These are phyloP conservation scores for Drosophila macrospina DNA, from an alignment of 2,888 invertebrate species.

Conservation along the genomic window DNA sequence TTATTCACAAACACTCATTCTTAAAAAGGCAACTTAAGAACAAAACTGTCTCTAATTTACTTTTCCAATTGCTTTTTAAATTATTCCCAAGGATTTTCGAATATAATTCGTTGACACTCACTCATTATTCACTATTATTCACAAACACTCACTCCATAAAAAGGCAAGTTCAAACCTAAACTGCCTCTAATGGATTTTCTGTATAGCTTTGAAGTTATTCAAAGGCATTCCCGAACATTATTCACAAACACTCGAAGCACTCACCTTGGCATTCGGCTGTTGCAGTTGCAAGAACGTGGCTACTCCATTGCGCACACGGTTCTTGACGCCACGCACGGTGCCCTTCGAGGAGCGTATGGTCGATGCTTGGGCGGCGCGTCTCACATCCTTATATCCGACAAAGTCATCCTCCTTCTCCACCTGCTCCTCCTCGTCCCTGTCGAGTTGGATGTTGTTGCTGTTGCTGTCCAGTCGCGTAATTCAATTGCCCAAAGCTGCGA, in stretches of 20 bases:
- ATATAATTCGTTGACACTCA: neutral
- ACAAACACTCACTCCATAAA: no score
- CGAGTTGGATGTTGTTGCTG: slow-evolving; percentile 8
- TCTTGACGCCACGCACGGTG: slow-evolving; percentile 96
- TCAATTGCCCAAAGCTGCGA: slow-evolving; percentile 64
- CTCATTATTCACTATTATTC: neutral
- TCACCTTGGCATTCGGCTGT: slow-evolving; percentile 91
- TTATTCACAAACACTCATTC: neutral
- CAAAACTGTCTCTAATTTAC: no score
- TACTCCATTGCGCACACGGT: slow-evolving; percentile 96
- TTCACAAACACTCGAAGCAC: slow-evolving; percentile 57
- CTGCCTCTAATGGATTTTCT: no score
- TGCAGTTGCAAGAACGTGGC: slow-evolving; percentile 96
- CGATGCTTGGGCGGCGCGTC: slow-evolving; percentile 86
- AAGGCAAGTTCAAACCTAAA: no score
- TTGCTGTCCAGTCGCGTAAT: slow-evolving; percentile 19
- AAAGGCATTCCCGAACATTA: neutral
- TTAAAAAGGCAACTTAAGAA: no score
- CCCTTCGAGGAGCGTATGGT: slow-evolving; percentile 96
- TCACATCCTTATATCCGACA: slow-evolving; percentile 92
- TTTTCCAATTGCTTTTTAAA: no score
- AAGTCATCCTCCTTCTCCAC: slow-evolving; percentile 88
- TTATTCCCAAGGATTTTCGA: neutral
- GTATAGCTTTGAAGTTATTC: neutral
- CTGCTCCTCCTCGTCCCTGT: neutral